Conservation (phyloP, 92 coral and sea anemone genomes). For the Epizoanthus fatuus region DNA sequence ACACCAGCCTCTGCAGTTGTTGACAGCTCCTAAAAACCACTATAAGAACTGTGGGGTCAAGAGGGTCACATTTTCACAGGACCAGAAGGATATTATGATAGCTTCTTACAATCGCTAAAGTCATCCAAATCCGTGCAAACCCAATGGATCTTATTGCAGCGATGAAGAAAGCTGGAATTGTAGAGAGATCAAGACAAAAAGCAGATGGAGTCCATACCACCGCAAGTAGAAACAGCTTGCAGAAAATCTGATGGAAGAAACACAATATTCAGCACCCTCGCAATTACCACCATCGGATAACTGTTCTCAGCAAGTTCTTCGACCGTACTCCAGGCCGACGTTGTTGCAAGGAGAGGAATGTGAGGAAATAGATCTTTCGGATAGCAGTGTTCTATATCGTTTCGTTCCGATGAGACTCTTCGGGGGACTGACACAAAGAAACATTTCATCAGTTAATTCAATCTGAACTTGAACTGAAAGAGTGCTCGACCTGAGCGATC, state of each 20-base stretch:
- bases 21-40: background rate
- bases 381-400: too few relatives aligned
- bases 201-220: constrained; percentile 69
- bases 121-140: constrained; percentile 51
- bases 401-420: too few relatives aligned
- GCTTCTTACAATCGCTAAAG: constrained; percentile 51
- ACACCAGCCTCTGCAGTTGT: background rate
- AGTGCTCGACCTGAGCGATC: too few relatives aligned
- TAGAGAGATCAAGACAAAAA: constrained; percentile 55
- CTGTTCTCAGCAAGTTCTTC: too few relatives aligned
- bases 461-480: too few relatives aligned
- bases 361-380: too few relatives aligned
- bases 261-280: background rate
- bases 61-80: constrained; percentile 49
- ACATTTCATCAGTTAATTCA: too few relatives aligned
- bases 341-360: too few relatives aligned
- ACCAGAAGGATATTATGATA: constrained; percentile 60
- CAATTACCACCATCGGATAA: too few relatives aligned
- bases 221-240: constrained; percentile 68
- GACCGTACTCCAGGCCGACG: too few relatives aligned
- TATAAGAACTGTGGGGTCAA: constrained; percentile 46
- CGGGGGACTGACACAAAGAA: too few relatives aligned
- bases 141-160: constrained; percentile 43
- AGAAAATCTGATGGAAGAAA: constrained; percentile 49
- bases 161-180: constrained; percentile 59